phyloP scores from a whole-genome alignment of 2,113 vertebrate genomes.

The Burhinus bistriatus region DNA sequence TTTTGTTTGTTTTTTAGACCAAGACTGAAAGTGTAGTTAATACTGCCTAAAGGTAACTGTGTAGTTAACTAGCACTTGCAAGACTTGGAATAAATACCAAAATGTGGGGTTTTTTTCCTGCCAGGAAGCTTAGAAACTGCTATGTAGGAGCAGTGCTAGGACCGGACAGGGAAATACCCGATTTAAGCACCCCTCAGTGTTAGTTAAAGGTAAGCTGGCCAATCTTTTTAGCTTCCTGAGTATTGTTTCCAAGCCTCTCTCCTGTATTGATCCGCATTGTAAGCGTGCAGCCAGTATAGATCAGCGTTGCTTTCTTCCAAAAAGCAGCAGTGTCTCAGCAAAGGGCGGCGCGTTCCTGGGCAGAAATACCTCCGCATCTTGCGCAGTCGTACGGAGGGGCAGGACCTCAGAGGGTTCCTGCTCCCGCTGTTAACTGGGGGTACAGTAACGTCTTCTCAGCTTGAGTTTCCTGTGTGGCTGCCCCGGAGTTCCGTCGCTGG shows the following conservation, averaged over 20 bases:
- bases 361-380: neutral
- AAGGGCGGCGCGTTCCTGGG: neutral
- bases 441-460: neutral
- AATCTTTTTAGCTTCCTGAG: neutral
- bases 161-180: neutral
- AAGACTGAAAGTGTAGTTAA: neutral
- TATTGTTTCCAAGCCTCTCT: neutral
- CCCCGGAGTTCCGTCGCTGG: neutral
- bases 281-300: neutral
- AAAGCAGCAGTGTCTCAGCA: neutral
- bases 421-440: fast-evolving
- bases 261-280: neutral
- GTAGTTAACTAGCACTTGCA: neutral
- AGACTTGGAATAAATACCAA: neutral
- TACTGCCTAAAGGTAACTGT: neutral
- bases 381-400: neutral
- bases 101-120: neutral
- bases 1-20: neutral
- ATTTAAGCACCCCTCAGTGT: neutral
- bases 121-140: neutral
- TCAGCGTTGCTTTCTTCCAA: neutral
- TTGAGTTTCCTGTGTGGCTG: neutral
- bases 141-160: neutral
- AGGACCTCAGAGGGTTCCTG: neutral
- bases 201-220: neutral